Evolutionary conservation across 2,113 vertebrate species (phyloP), one percentile per base, ranked within the genome.

Genomic region (Pseudorectes ferrugineus): DNA sequence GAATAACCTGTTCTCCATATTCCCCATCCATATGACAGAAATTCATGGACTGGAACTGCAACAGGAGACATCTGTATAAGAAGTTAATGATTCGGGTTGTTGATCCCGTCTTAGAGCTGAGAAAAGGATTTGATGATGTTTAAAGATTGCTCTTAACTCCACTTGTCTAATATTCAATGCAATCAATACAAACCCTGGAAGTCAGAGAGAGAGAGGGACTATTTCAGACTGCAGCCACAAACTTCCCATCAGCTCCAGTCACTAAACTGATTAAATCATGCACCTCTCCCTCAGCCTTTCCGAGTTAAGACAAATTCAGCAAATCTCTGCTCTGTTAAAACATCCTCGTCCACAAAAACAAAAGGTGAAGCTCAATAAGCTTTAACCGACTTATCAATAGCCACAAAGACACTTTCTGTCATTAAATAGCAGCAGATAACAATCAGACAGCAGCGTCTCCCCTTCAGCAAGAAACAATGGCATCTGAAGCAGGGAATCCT

Each of bases 71-170:
- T 49, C 73, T 19, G 3, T 19, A 29, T 23, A 54, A 79, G 67
- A 68, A 82, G 35, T 33, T 68, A 76, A 92, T 51, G 71, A 82
- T 90, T 90, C 23, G 35, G 54, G 54, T 88, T 88, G 78, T 18
- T 94, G 71, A 88, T 85, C 21, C 33, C 1, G 10, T 61, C 66
- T 85, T 23, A 46, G 38, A 49, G 67, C 54, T 11, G 29, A 66
- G 78, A 75, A 66, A 54, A 38, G 23, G 75, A 75, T 77, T 70
- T 76, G 82, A 75, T 43, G 51, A 62, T 62, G 49, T 79, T 88
- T 85, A 93, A 94, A 93, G 75, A 88, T 66, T 85, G 67, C 71
- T 85, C 75, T 76, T 85, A 80, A 93, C 75, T 92, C 38, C 5
- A 1, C 67, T 85, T 90, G 92, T 58, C 58, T 85, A 54, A 88